phyloP scores from a whole-genome alignment of 2,113 vertebrate species.

The Benitochromis conjunctus region DNA sequence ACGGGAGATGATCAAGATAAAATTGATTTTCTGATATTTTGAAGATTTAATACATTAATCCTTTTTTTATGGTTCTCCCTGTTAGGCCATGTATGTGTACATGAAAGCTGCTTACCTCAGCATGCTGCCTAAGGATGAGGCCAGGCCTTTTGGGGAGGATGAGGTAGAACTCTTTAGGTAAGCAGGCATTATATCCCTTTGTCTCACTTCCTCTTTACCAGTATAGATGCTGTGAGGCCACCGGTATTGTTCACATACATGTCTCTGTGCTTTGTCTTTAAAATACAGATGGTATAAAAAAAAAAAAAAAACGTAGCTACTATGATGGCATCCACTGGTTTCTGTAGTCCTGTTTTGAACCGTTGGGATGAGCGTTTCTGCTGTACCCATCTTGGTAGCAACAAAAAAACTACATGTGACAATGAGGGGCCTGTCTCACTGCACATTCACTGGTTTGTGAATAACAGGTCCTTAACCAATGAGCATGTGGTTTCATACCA shows the following conservation, averaged over 20 bases:
- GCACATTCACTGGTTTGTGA: not conserved
- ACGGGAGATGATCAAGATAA: rapidly evolving
- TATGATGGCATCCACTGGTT: not conserved
- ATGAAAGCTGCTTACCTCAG: conserved; percentile 84
- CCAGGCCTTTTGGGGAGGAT: conserved; percentile 76
- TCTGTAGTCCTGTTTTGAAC: not conserved
- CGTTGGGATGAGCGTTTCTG: not conserved
- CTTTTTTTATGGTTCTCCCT: not conserved
- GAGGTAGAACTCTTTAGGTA: conserved; percentile 81
- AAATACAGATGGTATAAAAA: not conserved
- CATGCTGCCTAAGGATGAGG: conserved; percentile 74
- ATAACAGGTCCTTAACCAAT: not conserved
- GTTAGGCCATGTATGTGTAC: conserved; percentile 81
- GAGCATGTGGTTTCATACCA: not conserved
- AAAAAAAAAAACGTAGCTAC: not conserved
- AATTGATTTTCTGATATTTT: not conserved
- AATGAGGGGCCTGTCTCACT: not conserved
- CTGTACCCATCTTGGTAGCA: not conserved
- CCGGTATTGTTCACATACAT: not conserved
- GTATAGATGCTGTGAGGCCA: not conserved
- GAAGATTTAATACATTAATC: not conserved
- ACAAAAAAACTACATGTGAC: not conserved
- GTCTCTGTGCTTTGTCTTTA: not conserved
- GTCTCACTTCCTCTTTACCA: not conserved
- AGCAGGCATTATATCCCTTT: not conserved